phyloP scores from a whole-genome alignment of 2,797 vertebrate genomes.

The Tragopan temminckii region DNA sequence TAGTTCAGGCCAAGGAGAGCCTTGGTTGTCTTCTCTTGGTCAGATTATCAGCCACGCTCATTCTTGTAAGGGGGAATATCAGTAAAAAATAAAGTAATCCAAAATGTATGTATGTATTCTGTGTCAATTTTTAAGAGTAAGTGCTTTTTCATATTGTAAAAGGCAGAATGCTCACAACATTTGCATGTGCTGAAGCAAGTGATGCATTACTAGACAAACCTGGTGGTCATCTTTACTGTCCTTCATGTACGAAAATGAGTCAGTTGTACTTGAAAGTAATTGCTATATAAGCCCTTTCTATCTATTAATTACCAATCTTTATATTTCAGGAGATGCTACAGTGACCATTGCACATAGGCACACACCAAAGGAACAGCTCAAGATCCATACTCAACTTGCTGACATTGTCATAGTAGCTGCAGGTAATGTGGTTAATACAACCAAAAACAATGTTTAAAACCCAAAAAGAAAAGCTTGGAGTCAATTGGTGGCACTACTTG shows the following conservation, averaged over 20 bases:
- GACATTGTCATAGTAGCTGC: conserved; percentile 90
- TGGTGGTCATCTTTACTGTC: not conserved
- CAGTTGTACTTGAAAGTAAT: not conserved
- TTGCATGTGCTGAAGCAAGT: not conserved
- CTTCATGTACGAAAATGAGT: not conserved
- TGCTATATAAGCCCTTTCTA: not conserved
- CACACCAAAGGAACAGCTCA: conserved; percentile 89
- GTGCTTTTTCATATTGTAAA: accelerated
- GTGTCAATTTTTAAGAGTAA: not conserved
- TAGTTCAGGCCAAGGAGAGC: not conserved
- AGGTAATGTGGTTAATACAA: conserved; percentile 78
- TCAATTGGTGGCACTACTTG: not conserved
- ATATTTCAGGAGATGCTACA: conserved; percentile 89
- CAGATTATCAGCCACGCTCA: not conserved
- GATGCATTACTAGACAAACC: not conserved
- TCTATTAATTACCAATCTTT: not conserved
- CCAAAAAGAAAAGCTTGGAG: not conserved
- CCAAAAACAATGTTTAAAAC: not conserved
- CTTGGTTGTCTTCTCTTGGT: not conserved
- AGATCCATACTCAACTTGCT: conserved; percentile 86
- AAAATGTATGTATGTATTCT: not conserved
- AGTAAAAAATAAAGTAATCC: not conserved
- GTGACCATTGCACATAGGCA: conserved; percentile 92
- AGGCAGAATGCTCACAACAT: too few species aligned
- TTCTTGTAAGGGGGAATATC: not conserved